phyloP scores from a whole-genome alignment of 2,888 invertebrate species.

The Timandra comae region DNA sequence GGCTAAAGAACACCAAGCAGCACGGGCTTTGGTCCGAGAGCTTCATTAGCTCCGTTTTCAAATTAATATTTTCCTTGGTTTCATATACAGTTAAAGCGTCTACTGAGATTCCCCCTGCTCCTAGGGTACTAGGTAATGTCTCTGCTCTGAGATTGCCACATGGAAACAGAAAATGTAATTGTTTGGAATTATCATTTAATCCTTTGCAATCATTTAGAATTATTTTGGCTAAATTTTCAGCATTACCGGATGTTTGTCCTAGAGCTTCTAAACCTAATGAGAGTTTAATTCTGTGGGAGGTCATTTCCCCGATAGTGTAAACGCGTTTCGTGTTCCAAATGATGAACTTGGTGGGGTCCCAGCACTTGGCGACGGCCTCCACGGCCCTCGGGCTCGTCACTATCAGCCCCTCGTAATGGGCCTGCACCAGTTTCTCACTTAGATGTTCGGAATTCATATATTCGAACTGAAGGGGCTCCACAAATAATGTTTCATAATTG shows the following conservation, averaged over 20 bases:
- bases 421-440: slow-evolving; percentile 32
- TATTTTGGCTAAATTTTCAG: slow-evolving; percentile 49
- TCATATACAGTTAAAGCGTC: slow-evolving; percentile 60
- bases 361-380: slow-evolving; percentile 53
- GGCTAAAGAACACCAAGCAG: slow-evolving; percentile 66
- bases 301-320: slow-evolving; percentile 57
- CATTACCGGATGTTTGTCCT: slow-evolving; percentile 49
- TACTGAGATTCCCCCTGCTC: slow-evolving; percentile 33
- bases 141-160: slow-evolving; percentile 61
- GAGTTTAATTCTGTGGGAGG: slow-evolving; percentile 41
- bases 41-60: slow-evolving; percentile 43
- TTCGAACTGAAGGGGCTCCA: slow-evolving; percentile 60
- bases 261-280: slow-evolving; percentile 51
- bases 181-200: slow-evolving; percentile 39
- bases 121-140: slow-evolving; percentile 40
- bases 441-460: slow-evolving; percentile 36
- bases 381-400: slow-evolving; percentile 60
- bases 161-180: slow-evolving; percentile 54
- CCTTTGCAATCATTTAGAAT: too few relatives aligned
- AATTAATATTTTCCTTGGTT: slow-evolving; percentile 55
- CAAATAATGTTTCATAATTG: slow-evolving; percentile 49
- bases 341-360: slow-evolving; percentile 54
- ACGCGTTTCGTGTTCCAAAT: slow-evolving; percentile 48
- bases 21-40: slow-evolving; percentile 32
- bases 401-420: slow-evolving; percentile 46